Evolutionary conservation across 2,797 vertebrate genomes (phyloP), one percentile per base, ranked within the genome.

Genomic region (Caiman crocodilus): DNA sequence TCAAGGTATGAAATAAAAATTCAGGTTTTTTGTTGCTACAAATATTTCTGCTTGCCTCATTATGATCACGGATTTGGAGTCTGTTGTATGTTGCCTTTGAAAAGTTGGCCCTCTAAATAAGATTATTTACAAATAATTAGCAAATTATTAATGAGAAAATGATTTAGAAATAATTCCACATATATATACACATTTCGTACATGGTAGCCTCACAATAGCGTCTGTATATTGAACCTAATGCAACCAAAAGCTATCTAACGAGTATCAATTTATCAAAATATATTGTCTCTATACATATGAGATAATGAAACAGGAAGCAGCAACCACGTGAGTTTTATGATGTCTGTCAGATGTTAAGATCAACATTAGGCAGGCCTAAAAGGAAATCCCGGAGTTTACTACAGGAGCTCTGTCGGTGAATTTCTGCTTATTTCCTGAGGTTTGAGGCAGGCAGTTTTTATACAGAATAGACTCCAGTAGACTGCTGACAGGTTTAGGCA

Each of bases 11-110:
- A 50, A 10, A 50, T 76, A 25, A 12, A 79, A 79, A 61, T n/a
- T 61, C 0, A 2, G 6, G 42, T 57, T 32, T 56, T 74, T n/a
- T 6, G 2, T 6, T 12, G 25, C 0, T 14, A 11, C 78, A 20
- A 1, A 2, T 75, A 2, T 55, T 85, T 89, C 50, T 90, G 9
- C 14, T 15, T 75, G 3, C 60, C 13, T 30, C 87, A 91, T 76
- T 50, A 2, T 74, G 8, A 75, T 6, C 17, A 13, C 32, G 61
- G 5, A 4, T 85, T 79, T 75, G 15, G 20, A 71, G 65, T 65
- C n/a, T 76, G 42, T 76, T 56, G 26, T 67, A 4, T 2, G 84
- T 71, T 89, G 17, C 3, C 21, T 2, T 42, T 18, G 2, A 79
- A 65, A 77, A 75, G 75, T 6, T 64, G 8, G 0, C 4, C 2